Base-by-base conservation (phyloP, 1,140 invertebrate genomes). In the Calliphora vicina region DNA sequence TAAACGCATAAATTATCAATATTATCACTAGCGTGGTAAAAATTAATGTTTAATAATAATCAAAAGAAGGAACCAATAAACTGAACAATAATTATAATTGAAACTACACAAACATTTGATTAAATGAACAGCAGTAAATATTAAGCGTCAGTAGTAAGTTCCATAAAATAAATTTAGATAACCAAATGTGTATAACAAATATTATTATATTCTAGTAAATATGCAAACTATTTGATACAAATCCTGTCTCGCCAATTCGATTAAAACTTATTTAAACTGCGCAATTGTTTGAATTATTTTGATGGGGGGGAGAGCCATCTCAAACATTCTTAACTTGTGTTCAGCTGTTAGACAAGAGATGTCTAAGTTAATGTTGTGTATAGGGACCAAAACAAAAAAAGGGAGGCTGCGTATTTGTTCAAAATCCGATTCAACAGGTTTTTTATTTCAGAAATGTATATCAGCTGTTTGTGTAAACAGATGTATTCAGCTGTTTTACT, bases 381-480 rank as follows among this genome's bases (percentile, higher is more conserved):
- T 9, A 61, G 17, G 57, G 3, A 20, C 20, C 20, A 67, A 67
- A 67, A 67, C 20, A 67, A 23, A 67, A 61, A n/a, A 23, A n/a
- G 3, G 35, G 74, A 78, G 74, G 74, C 74, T 78, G 74, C 74
- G 35, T 78, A 29, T 73, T 73, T 29, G 5, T 78, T 8, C 8
- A 42, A n/a, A 42, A 23, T 43, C 72, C 20, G n/a, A 78, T 27
- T 25, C 74, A 78, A 78, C 74, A 78, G 35, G 74, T 45, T 23
- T n/a, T n/a, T 0, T 23, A 43, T 12, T 43, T 17, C 72, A 23
- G 23, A 67, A n/a, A 17, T 15, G 12, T 10, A 17, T 5, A 2
- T 67, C 61, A 67, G 20, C 20, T 67, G 61, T 67, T 78, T 42
- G 29, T 61, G 15, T 26, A 73, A 73, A 73, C 2, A 9, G 15